phyloP scores from a whole-genome alignment of 2,888 invertebrate genomes.

The Cephus sareptanus region DNA sequence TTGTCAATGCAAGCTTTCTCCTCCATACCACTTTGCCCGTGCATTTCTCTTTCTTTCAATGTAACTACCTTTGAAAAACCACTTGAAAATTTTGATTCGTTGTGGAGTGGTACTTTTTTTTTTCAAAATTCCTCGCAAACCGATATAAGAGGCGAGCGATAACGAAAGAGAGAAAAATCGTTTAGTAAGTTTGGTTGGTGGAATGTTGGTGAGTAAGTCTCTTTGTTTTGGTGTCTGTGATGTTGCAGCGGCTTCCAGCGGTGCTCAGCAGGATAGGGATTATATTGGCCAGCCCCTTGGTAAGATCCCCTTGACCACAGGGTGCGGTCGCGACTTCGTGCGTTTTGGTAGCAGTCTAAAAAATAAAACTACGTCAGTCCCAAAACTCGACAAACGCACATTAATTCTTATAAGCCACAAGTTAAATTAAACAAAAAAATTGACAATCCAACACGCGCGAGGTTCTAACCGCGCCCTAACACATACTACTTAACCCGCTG shows the following conservation, averaged over 20 bases:
- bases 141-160: neutral
- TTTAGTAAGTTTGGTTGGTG: constrained; percentile 61
- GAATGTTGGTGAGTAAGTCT: constrained; percentile 65
- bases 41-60: constrained; percentile 1
- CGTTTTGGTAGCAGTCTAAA: constrained; percentile 26
- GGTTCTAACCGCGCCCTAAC: constrained; percentile 43
- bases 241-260: constrained; percentile 91
- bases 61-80: constrained; percentile 1
- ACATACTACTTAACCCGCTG: neutral
- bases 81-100: neutral
- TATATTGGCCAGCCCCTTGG: constrained; percentile 95
- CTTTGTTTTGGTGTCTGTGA: constrained; percentile 66
- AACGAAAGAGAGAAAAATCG: constrained; percentile 30
- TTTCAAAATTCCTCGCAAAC: neutral
- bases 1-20: neutral
- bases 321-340: constrained; percentile 40
- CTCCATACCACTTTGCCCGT: constrained; percentile 16
- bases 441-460: constrained; percentile 28
- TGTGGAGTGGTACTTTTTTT: neutral
- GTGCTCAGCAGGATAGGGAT: constrained; percentile 96
- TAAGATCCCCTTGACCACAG: constrained; percentile 71
- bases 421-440: neutral
- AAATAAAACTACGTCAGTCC: neutral
- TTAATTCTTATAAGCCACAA: neutral
- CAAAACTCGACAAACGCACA: neutral